Evolutionary conservation across 2,797 vertebrate species (phyloP).

Genomic region (Gadopsis marmoratus): DNA sequence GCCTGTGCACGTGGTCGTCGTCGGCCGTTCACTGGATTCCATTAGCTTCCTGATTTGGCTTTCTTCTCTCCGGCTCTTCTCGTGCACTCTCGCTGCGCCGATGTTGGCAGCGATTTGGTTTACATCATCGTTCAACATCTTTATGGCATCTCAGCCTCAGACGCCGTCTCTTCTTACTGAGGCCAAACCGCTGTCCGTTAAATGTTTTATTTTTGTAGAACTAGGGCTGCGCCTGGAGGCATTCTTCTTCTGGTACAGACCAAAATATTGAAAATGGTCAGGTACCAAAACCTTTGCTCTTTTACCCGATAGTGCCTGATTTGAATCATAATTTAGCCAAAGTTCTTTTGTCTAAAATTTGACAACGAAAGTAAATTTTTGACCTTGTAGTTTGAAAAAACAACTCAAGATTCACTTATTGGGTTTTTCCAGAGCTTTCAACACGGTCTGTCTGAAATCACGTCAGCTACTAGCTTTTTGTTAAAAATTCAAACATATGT

Average conservation of each 20-base stretch:
- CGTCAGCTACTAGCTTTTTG: neutral
- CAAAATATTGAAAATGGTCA: neutral
- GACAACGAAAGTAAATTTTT: neutral
- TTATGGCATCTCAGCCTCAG: slow-evolving; percentile 2
- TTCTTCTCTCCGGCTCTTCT: slow-evolving; percentile 20
- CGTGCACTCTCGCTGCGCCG: slow-evolving; percentile 7
- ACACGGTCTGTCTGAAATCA: neutral
- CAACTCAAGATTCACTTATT: neutral
- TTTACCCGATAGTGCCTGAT: neutral
- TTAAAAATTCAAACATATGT: neutral
- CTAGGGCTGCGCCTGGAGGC: neutral
- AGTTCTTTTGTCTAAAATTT: neutral
- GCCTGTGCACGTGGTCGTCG: slow-evolving; percentile 61
- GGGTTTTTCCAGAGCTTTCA: neutral
- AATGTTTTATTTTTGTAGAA: neutral
- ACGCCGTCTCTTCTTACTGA: slow-evolving; percentile 14
- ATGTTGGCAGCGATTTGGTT: slow-evolving; percentile 43
- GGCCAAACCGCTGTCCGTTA: neutral
- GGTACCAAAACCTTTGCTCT: neutral
- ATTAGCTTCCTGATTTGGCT: slow-evolving; percentile 54
- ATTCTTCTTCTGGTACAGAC: neutral
- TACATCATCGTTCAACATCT: too few species aligned
- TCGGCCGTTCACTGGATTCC: slow-evolving; percentile 60
- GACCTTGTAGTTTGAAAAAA: neutral
- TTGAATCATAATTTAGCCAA: neutral